Conservation (phyloP, 30 jellyfish, hydroid and myxozoan species). For the Nemopilema nomurai region DNA sequence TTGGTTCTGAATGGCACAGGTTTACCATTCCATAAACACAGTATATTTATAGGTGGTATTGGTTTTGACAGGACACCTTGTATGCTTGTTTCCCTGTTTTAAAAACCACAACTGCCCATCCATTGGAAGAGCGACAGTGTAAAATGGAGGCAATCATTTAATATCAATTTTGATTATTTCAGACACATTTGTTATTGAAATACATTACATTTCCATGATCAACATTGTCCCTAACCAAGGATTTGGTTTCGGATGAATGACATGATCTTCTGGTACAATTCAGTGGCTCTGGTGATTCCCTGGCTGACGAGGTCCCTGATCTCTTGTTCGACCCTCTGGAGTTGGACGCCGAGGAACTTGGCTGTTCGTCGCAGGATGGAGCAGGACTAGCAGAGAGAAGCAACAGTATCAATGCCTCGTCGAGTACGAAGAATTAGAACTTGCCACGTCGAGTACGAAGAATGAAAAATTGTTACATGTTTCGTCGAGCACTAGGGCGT, state of each 20-base stretch:
- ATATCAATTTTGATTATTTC: neutral
- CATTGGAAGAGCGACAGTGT: too few species aligned
- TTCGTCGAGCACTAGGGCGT: too few species aligned
- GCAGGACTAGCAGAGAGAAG: constrained; percentile 35
- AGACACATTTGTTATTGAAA: neutral
- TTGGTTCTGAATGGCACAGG: too few species aligned
- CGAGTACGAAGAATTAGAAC: too few species aligned
- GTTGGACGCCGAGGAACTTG: constrained; percentile 45
- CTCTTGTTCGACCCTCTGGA: constrained; percentile 56
- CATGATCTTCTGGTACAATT: constrained; percentile 54
- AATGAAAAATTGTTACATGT: too few species aligned
- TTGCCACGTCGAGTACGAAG: too few species aligned
- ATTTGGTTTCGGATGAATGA: constrained; percentile 51
- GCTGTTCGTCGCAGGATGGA: constrained; percentile 52
- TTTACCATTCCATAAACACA: too few species aligned
- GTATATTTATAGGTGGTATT: too few species aligned
- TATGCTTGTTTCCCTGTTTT: too few species aligned
- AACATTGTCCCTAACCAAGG: constrained; percentile 4
- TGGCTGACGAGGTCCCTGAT: constrained; percentile 60
- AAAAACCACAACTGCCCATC: too few species aligned
- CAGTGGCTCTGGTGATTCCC: constrained; percentile 56
- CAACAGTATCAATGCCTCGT: too few species aligned
- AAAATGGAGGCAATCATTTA: neutral
- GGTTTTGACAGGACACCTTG: too few species aligned
- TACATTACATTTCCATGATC: neutral